Percentiles rank a stretch among this genome's conserved stretches.
These are phyloP conservation scores for Eleginops maclovinus DNA, from an alignment of 2,113 vertebrate genomes.

Conservation along the genomic window DNA sequence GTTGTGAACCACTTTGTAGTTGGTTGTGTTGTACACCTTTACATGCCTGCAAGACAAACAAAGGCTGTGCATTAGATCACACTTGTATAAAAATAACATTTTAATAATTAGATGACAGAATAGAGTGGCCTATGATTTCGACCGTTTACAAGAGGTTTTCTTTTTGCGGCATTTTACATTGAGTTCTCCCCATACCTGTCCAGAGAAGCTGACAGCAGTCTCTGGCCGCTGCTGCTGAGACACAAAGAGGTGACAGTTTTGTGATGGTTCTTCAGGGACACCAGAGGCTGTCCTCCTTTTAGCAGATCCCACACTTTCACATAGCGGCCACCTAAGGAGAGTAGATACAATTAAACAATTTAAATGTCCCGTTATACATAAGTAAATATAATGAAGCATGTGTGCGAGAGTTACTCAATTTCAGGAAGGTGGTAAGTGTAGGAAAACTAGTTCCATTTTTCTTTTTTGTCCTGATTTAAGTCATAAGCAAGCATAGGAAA, in stretches of 20 bases:
- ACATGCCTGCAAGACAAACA: constrained; percentile 88
- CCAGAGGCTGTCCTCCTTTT: constrained; percentile 93
- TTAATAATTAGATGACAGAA: neutral
- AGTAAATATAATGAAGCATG: neutral
- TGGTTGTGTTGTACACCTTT: constrained; percentile 95
- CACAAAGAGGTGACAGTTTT: constrained; percentile 96
- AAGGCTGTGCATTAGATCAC: constrained; percentile 2
- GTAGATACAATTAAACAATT: neutral
- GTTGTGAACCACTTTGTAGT: constrained; percentile 96
- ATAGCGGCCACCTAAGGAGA: constrained; percentile 89
- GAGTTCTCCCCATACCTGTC: constrained; percentile 86
- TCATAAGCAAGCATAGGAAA: neutral
- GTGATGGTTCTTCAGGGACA: constrained; percentile 96
- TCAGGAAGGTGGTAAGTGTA: neutral
- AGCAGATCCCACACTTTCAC: constrained; percentile 97
- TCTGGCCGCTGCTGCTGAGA: constrained; percentile 92
- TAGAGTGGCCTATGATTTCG: neutral
- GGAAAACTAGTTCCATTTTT: neutral
- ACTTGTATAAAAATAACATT: neutral
- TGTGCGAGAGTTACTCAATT: too few species aligned
- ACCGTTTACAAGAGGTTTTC: too few species aligned
- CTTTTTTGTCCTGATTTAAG: neutral
- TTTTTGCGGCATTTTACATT: neutral
- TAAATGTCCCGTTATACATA: neutral
- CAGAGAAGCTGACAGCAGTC: constrained; percentile 93